Base-by-base conservation (phyloP, 2,113 vertebrate genomes). In the Falco punctatus region DNA sequence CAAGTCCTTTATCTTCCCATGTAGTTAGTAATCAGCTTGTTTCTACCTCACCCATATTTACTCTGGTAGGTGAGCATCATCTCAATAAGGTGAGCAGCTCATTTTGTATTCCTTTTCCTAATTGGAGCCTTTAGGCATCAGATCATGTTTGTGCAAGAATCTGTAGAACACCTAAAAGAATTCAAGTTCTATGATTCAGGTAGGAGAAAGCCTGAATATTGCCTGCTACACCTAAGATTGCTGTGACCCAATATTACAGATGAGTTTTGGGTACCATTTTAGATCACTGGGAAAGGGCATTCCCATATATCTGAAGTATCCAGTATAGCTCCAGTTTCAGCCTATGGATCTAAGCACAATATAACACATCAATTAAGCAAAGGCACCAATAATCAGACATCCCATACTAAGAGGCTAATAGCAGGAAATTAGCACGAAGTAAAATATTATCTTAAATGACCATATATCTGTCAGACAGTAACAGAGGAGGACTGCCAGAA, bases 1-100 rank as follows among this genome's bases (percentile, higher is more conserved):
- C 79, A 90, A 95, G 85, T 86, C 55, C 93, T 97, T 96, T 96
- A 96, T 97, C 96, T 96, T 95, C 71, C 38, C 71, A n/a, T 93
- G 82, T 54, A 82, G 71, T 90, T 73, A 94, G 79, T 96, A 96
- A 92, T 92, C 92, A 67, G 58, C 66, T 73, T 58, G 38, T 92
- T 96, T 96, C 85, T 86, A 96, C 88, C 94, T 96, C 95, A 94
- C 85, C 85, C 64, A 78, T 81, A 88, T 95, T 96, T 92, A 92
- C n/a, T n/a, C 51, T 73, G 75, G 85, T 96, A 86, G 88, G 28
- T 88, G 92, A 93, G 71, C 67, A 95, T 49, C 85, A 94, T 88
- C 79, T 80, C 90, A 90, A 48, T 78, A 88, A 93, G 80, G 79
- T 51, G 22, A 96, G 67, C 64, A 83, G 85, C 90, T 92, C 75